phyloP scores from a whole-genome alignment of 2,888 invertebrate species.

The Vanessa cardui region DNA sequence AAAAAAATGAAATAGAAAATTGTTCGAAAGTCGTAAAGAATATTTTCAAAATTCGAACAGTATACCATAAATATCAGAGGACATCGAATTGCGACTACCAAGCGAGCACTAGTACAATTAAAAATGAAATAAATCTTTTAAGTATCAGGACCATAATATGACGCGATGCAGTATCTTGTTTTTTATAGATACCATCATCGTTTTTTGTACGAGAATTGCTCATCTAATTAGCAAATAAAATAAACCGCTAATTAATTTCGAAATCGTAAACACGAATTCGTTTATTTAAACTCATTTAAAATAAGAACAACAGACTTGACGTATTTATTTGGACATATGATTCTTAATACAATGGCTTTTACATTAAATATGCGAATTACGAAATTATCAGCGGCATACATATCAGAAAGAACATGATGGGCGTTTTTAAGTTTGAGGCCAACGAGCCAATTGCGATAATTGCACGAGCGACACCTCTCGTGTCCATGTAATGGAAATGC shows the following conservation, averaged over 20 bases:
- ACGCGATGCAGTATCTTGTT: neutral
- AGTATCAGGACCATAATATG: neutral
- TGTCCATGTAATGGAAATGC: constrained; percentile 67
- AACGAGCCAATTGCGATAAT: constrained; percentile 81
- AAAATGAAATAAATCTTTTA: neutral
- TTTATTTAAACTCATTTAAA: constrained; percentile 28
- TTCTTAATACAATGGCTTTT: constrained; percentile 19
- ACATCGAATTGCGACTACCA: no score
- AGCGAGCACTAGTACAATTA: neutral
- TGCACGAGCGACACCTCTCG: constrained; percentile 78
- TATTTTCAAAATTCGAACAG: no score
- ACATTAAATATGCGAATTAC: constrained; percentile 32
- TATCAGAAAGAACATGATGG: constrained; percentile 63
- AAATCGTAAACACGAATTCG: constrained; percentile 41
- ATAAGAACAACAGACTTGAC: constrained; percentile 11
- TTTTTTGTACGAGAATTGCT: constrained; percentile 12
- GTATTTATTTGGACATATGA: neutral
- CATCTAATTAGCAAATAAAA: constrained; percentile 24
- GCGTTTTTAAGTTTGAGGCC: constrained; percentile 74
- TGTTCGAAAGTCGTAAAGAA: no score
- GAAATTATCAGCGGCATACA: constrained; percentile 34
- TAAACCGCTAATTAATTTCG: constrained; percentile 24
- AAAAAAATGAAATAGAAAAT: no score
- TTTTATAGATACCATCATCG: constrained; percentile 3
- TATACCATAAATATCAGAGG: no score